Percentiles rank a stretch among this genome's conserved stretches.
Evolutionary conservation across 2,888 invertebrate genomes (phyloP).

Genomic region (Amphiduros pacificus): DNA sequence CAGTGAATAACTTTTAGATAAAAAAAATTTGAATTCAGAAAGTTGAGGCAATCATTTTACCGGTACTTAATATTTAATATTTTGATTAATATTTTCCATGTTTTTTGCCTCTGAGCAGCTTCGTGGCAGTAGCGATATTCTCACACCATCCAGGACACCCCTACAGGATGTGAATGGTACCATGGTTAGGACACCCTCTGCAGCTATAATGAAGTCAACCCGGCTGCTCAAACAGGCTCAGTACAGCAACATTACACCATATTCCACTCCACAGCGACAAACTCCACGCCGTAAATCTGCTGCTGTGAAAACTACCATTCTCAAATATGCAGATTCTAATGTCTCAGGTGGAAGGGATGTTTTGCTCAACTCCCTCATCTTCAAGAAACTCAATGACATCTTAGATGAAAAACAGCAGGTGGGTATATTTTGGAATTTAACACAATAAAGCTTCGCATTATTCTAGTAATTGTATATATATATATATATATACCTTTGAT

Average conservation of each 20-base stretch:
- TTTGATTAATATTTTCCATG: too few relatives aligned
- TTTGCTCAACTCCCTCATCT: constrained; percentile 11
- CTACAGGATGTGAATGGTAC: background rate
- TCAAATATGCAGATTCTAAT: too few relatives aligned
- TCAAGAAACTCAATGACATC: constrained; percentile 8
- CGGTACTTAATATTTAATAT: too few relatives aligned
- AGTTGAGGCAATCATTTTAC: too few relatives aligned
- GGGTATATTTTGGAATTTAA: background rate
- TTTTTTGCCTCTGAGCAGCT: too few relatives aligned
- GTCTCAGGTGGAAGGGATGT: too few relatives aligned
- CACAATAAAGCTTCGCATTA: background rate
- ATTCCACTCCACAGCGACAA: background rate
- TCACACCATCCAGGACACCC: constrained; percentile 1
- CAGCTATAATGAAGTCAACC: too few relatives aligned
- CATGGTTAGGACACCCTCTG: background rate
- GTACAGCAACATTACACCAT: constrained; percentile 14
- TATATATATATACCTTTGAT: background rate
- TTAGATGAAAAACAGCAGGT: constrained; percentile 7
- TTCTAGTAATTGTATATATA: background rate
- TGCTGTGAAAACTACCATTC: background rate
- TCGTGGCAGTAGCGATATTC: too few relatives aligned
- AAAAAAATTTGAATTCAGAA: too few relatives aligned
- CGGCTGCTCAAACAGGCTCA: constrained; percentile 11
- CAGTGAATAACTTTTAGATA: too few relatives aligned
- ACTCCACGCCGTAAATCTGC: constrained; percentile 1